Base-by-base conservation (phyloP, 2,113 vertebrate species). In the Felis chaus region DNA sequence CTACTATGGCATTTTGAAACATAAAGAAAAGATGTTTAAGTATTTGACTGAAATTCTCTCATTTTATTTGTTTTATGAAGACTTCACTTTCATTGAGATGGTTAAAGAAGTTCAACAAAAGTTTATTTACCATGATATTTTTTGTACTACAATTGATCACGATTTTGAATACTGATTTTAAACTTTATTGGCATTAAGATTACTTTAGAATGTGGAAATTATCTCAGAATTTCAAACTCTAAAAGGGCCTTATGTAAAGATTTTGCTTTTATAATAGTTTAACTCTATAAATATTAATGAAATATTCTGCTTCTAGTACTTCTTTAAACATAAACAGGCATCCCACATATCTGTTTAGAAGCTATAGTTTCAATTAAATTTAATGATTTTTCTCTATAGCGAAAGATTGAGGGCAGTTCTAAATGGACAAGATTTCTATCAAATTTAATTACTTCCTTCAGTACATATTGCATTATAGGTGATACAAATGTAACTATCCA, bases 211-310 rank as follows among this genome's bases (percentile, higher is more conserved):
- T 36, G 10, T 15, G 78, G 33, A 57, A 61, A 61, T 68, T 57
- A 41, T 74, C 16, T 81, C 27, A 63, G 6, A 68, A 50, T 78
- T 83, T 83, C 25, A 78, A 63, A 63, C 41, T 95, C n/a, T 69
- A 23, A 33, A 91, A 76, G 2, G 9, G 39, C 0, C 16, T 23
- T 69, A 82, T 31, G 63, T 53, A 50, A 88, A 89, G 7, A 1
- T 36, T 92, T 89, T 78, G 33, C 39, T 83, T 95, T 88, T 66
- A 73, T 71, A 94, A 92, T 89, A 89, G 63, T 82, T 61, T 61
- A 68, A 5, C 10, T 93, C 39, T 86, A 27, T 84, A 92, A 69
- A 84, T 23, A 78, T 45, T 78, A 8, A 48, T 71, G 16, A 57
- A 81, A 78, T 10, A 61, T 25, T 88, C 41, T 94, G 3, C 29